Evolutionary conservation across 2,113 vertebrate species (phyloP).

Genomic region (Petroica traversi): DNA sequence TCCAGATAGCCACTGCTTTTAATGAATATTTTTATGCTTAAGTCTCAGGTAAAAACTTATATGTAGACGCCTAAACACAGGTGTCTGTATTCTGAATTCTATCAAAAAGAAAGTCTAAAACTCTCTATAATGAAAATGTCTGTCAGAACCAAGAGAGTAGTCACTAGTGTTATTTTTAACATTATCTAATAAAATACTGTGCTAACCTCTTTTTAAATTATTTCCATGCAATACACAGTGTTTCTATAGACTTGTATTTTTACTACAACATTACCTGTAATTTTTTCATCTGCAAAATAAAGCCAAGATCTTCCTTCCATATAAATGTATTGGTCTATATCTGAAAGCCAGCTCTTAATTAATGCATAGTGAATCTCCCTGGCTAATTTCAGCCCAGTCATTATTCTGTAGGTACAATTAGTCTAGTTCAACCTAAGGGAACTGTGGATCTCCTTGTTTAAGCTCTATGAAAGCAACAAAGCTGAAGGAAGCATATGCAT

Average conservation of each 20-base stretch:
- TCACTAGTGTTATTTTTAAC: background rate
- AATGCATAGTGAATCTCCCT: background rate
- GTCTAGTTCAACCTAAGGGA: accelerated
- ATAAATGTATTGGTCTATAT: background rate
- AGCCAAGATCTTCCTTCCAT: background rate
- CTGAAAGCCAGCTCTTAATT: background rate
- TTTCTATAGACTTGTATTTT: background rate
- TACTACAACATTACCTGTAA: background rate
- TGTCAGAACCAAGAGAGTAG: background rate
- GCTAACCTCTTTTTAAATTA: background rate
- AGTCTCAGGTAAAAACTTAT: background rate
- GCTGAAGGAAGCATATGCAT: background rate
- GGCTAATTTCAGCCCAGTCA: background rate
- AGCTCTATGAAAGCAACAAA: background rate
- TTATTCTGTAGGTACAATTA: background rate
- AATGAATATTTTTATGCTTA: background rate
- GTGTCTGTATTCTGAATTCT: background rate
- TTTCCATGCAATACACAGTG: background rate
- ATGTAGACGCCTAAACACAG: background rate
- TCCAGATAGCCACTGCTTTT: background rate
- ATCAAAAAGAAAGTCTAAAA: background rate
- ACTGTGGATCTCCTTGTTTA: background rate
- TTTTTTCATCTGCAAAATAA: background rate
- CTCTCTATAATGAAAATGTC: background rate
- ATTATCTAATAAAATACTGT: background rate